Evolutionary conservation across 2,888 invertebrate genomes (phyloP).

Genomic region (Tyria jacobaeae): DNA sequence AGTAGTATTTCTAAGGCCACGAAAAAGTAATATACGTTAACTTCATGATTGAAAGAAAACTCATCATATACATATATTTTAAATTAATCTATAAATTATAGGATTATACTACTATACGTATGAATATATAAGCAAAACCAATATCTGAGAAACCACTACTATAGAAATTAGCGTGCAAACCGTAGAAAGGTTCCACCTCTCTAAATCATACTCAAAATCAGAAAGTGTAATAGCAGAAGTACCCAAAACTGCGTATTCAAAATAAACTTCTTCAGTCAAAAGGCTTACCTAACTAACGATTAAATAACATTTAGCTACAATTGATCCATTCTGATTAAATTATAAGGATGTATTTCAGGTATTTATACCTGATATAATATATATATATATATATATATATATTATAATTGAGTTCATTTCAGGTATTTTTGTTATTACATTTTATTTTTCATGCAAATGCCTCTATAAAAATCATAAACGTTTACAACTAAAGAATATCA

Average conservation of each 20-base stretch:
- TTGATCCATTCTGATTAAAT: not conserved
- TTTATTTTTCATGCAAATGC: not conserved
- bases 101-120: slow-evolving; percentile 18
- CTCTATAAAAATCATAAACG: not conserved
- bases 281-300: not conserved
- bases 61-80: slow-evolving; percentile 35
- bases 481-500: not conserved
- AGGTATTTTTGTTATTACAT: not conserved
- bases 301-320: not conserved
- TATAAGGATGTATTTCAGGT: not conserved
- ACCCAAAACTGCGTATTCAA: not conserved
- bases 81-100: slow-evolving; percentile 22
- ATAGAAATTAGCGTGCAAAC: slow-evolving; percentile 29
- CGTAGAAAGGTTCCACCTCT: not conserved
- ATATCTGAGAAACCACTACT: slow-evolving; percentile 12
- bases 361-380: no score
- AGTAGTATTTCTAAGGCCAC: slow-evolving; percentile 28
- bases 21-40: slow-evolving; percentile 23
- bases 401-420: no score
- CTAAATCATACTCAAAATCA: not conserved
- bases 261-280: not conserved
- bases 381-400: no score
- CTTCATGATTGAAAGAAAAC: slow-evolving; percentile 23
- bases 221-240: slow-evolving; percentile 1
- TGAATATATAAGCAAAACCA: slow-evolving; percentile 26